Base-by-base conservation (phyloP, 2,113 vertebrate genomes). In the Panthera tigris region DNA sequence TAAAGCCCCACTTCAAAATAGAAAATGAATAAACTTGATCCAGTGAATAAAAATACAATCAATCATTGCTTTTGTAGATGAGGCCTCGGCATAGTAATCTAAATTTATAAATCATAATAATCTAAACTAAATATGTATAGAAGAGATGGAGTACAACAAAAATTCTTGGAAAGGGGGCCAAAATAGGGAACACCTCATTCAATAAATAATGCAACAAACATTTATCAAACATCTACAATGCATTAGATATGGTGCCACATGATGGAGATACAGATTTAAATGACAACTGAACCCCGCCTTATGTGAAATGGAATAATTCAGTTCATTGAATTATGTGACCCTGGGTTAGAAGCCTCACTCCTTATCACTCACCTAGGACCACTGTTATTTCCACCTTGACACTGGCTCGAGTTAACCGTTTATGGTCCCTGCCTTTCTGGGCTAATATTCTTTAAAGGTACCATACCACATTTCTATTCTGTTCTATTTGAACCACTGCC, bases 41-140 rank as follows among this genome's bases (percentile, higher is more conserved):
- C 25, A 48, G 16, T 69, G 48, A 84, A 96, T 39, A 36, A 82
- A 96, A 89, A 16, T 45, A 79, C 1, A 76, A 55, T 50, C 29
- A 52, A 39, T 61, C 80, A 73, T 80, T 95, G 27, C 36, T 92
- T 65, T 89, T 85, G 27, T n/a, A 94, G 71, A 96, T 81, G 52
- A 80, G 73, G 13, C 27, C 48, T 11, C 5, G 61, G 12, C 33
- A 63, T 29, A 69, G 27, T 84, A 91, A 88, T 61, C 33, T 79
- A 82, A 84, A 88, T 39, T 55, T 91, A 92, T 76, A 76, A 76
- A 76, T 76, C 27, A 52, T 27, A 69, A 33, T 74, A 88, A 88
- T 68, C 27, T 68, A 78, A 84, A 88, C 36, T 55, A 80, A 50
- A 39, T 63, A 48, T 29, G 3, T 18, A 85, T 1, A 68, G 27